Evolutionary conservation across 1,140 invertebrate genomes (phyloP), one percentile per base, ranked within the genome.

Genomic region (Lasioglossum albipes): DNA sequence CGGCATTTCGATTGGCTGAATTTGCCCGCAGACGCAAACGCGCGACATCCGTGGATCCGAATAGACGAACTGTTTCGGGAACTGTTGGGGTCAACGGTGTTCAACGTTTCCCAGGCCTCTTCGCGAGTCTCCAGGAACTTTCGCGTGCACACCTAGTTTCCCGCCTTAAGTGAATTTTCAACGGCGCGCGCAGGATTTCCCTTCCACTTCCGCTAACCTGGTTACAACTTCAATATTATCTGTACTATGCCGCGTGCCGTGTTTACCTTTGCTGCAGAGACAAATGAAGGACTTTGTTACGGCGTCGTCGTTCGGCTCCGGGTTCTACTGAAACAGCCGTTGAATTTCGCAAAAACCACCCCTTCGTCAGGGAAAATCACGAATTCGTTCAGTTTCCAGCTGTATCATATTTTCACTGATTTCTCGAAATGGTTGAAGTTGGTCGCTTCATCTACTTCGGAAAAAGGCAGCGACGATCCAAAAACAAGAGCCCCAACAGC

Each of bases 151-250:
- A 54, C 73, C 75, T 75, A 80, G 79, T 80, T 80, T 59, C 65
- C 73, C 54, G 65, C 72, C 79, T 80, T 80, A 75, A 75, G 64
- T 69, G 73, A 80, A 75, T 80, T 75, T 68, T n/a, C 78, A 49
- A 41, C 52, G 78, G 74, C 41, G 42, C 22, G 52, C 72, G 62
- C 45, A n/a, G 45, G 49, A 80, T 80, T 75, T 54, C 71, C 13
- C n/a, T 20, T 41, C n/a, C 52, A 36, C 54, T 13, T 75, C 52
- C 41, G 27, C 45, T 61, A 64, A 42, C 61, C 10, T 31, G 20
- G 61, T 67, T 67, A 59, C 36, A 75, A 65, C 62, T 79, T 79
- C 61, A 27, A 74, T 70, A 65, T 79, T 79, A 79, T 73, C 69
- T 31, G 52, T 49, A 12, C 57, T 45, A n/a, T 7, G 27, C 10